Conservation (phyloP, 2,797 vertebrate species). For the Ptychadena robeensis region DNA sequence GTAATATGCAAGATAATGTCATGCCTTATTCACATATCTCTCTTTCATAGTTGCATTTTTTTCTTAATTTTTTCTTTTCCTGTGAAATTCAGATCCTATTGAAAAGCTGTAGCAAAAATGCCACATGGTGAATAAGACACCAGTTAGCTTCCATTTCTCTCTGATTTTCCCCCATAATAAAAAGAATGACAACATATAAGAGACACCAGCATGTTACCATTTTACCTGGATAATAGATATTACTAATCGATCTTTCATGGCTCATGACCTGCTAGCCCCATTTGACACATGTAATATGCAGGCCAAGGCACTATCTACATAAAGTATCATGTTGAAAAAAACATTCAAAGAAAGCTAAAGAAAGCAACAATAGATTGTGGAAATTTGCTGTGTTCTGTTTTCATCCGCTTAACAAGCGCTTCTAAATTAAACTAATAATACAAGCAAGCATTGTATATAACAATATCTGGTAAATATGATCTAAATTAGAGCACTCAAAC, state of each 20-base stretch:
- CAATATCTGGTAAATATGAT: neutral
- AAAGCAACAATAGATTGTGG: neutral
- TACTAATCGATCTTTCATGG: slow-evolving; percentile 8
- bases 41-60: too few species aligned
- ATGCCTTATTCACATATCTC: too few species aligned
- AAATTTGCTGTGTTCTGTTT: slow-evolving; percentile 31
- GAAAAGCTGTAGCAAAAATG: too few species aligned
- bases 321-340: too few species aligned
- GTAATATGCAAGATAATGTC: too few species aligned
- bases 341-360: slow-evolving; percentile 2
- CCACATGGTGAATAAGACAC: too few species aligned
- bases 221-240: slow-evolving; percentile 15
- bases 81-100: too few species aligned
- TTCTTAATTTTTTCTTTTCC: too few species aligned
- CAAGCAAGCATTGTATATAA: slow-evolving; percentile 13
- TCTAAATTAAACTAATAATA: slow-evolving; percentile 31
- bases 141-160: too few species aligned
- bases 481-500: slow-evolving; percentile 8
- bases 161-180: too few species aligned
- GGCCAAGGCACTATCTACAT: slow-evolving; percentile 22
- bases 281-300: slow-evolving; percentile 18
- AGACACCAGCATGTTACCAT: too few species aligned
- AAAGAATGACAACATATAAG: too few species aligned
- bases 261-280: slow-evolving; percentile 19
- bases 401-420: slow-evolving; percentile 18